These are phyloP conservation scores for Ellobius talpinus DNA, from an alignment of 2,113 vertebrate species.

Conservation along the genomic window DNA sequence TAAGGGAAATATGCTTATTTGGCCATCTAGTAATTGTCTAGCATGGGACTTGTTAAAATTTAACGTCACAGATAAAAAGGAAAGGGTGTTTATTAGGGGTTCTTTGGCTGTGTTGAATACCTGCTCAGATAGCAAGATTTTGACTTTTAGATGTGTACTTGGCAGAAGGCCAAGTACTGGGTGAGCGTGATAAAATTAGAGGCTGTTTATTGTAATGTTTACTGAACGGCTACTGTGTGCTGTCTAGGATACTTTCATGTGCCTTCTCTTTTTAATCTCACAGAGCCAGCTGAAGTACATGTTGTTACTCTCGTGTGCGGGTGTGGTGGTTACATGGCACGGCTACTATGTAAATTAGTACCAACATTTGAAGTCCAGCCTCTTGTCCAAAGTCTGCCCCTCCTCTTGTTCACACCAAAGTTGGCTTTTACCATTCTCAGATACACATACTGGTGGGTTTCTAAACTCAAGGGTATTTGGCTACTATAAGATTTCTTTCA, in stretches of 20 bases:
- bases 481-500: neutral
- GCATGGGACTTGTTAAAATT: conserved; percentile 19
- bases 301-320: neutral
- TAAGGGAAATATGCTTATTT: conserved; percentile 35
- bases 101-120: neutral
- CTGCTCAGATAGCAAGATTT: conserved; percentile 16
- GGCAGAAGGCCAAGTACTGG: neutral
- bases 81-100: conserved; percentile 19
- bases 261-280: conserved; percentile 36
- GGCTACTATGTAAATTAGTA: neutral
- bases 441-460: neutral
- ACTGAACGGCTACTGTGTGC: conserved; percentile 16
- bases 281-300: neutral
- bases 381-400: neutral
- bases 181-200: conserved; percentile 26
- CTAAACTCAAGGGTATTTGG: neutral
- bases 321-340: neutral
- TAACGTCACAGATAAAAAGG: conserved; percentile 27
- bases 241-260: neutral
- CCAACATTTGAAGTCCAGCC: neutral
- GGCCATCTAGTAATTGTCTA: neutral
- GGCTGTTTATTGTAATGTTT: conserved; percentile 38
- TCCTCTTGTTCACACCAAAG: neutral
- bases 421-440: conserved; percentile 3
- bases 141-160: conserved; percentile 45